phyloP scores from a whole-genome alignment of 2,888 invertebrate species.

The Crematogaster levior region DNA sequence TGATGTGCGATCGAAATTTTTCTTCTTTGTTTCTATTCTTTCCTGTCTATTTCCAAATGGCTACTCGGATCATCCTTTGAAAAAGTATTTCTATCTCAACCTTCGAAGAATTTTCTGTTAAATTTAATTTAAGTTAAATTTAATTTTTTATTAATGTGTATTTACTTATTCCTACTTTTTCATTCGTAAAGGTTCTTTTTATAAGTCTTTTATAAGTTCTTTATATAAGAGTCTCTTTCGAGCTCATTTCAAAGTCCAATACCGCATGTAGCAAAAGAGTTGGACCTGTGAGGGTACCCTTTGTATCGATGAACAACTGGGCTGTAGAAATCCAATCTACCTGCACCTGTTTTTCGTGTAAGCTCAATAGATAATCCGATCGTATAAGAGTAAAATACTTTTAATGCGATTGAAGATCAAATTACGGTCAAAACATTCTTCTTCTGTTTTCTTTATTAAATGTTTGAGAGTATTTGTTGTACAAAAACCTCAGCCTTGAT shows the following conservation, averaged over 20 bases:
- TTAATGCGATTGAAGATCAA: slow-evolving; percentile 14
- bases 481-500: no score
- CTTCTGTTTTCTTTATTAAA: no score
- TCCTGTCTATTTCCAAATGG: background rate
- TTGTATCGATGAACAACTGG: slow-evolving; percentile 6
- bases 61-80: background rate
- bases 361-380: slow-evolving; percentile 33
- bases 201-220: background rate
- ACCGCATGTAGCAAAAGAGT: background rate
- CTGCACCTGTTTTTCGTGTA: slow-evolving; percentile 27
- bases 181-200: background rate
- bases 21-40: slow-evolving; percentile 13
- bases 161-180: background rate
- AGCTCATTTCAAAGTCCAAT: background rate
- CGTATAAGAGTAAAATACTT: slow-evolving; percentile 12
- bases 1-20: slow-evolving; percentile 57
- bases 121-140: background rate
- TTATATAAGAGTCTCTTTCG: background rate
- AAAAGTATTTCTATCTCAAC: background rate
- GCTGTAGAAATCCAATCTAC: slow-evolving; percentile 18
- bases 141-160: background rate
- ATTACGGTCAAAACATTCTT: no score
- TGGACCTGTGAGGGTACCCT: background rate
- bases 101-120: no score
- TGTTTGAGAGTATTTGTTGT: no score